Base-by-base conservation (phyloP, 53 echinoderm and acorn worm genomes). In the Patiria pectinifera region DNA sequence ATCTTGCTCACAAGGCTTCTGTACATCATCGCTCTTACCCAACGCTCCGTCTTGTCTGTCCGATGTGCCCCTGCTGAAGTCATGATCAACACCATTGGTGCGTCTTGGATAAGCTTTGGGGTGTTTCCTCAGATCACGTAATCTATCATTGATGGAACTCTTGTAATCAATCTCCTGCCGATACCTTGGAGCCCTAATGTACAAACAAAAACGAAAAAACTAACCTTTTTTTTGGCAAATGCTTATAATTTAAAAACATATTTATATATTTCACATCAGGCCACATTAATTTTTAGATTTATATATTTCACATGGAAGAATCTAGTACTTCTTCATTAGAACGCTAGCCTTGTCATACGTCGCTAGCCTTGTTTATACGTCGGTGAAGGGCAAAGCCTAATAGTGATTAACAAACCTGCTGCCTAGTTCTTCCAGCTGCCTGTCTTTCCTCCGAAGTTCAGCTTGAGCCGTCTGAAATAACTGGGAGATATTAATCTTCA, bases 401-500 rank as follows among this genome's bases (percentile, higher is more conserved):
- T 53, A 6, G 5, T 53, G 53, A 53, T 35, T 0, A 0, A 53
- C 74, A 74, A 70, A 95, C 95, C 93, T 93, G 4, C 78, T 69
- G 18, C 76, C 71, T 82, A 95, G 86, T 22, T 74, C 72, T 47
- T 89, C 86, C 25, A 95, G 78, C 62, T 95, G 86, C 77, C 85
- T 89, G 48, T 93, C 82, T 69, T 95, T 95, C 44, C 90, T 85
- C 70, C 49, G 80, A 43, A 95, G 69, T 35, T 95, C 95, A 24
- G 43, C 78, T 77, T 95, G 84, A 14, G 95, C 95, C 16, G 95
- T 95, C 86, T 82, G 85, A 72, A 93, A 93, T 78, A 95, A 15
- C 35, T 83, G 45, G 0, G 95, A 95, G 72, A 95, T 95, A 74
- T 95, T 95, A n/a, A 47, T 93, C 48, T 82, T 85, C 60, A 95